These are phyloP conservation scores for Sebastes iracundus DNA, from an alignment of 2,797 vertebrate genomes.

Conservation along the genomic window DNA sequence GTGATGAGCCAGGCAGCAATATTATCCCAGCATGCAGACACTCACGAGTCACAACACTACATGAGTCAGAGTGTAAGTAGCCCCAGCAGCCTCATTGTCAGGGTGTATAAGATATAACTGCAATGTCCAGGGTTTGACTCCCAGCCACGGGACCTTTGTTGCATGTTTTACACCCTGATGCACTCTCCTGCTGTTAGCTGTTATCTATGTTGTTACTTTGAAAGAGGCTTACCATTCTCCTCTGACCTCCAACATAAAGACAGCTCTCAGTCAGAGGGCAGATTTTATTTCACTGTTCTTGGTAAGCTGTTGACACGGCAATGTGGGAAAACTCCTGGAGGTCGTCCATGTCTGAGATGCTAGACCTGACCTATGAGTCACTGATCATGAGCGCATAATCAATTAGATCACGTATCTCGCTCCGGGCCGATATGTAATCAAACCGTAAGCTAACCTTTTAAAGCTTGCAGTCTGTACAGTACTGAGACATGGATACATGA, in stretches of 20 bases:
- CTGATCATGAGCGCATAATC: background rate
- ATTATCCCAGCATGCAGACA: background rate
- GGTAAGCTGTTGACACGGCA: background rate
- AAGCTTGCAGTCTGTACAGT: background rate
- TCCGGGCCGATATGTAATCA: background rate
- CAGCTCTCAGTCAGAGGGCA: background rate
- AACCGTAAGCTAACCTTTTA: background rate
- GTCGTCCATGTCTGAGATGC: background rate
- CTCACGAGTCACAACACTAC: background rate
- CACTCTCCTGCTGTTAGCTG: background rate
- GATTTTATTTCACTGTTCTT: constrained; percentile 1
- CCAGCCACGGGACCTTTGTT: background rate
- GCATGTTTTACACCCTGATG: background rate
- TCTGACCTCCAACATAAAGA: constrained; percentile 3
- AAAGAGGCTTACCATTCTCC: background rate
- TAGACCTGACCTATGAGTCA: background rate
- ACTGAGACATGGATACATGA: background rate
- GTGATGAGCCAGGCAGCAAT: background rate
- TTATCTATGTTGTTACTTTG: constrained; percentile 2
- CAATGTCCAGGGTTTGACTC: background rate
- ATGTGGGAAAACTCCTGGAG: background rate
- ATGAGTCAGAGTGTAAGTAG: background rate
- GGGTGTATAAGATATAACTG: background rate
- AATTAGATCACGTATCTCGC: constrained; percentile 3
- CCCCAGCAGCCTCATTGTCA: background rate